These are phyloP conservation scores for Sciurus vulgaris DNA, from an alignment of 2,797 vertebrate species.

Conservation along the genomic window DNA sequence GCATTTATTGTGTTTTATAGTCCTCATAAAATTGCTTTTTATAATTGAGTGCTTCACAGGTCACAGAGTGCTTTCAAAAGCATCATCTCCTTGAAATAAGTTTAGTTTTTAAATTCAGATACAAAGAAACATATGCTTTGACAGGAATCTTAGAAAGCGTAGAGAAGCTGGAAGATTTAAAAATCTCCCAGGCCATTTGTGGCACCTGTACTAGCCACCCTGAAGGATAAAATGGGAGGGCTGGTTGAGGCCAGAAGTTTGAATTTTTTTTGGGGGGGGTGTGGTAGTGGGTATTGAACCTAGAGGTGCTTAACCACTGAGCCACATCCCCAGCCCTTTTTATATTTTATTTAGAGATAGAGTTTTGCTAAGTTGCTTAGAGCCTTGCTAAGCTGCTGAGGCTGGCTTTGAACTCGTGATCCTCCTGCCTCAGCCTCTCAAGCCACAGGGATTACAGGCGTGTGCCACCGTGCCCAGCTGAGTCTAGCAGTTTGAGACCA, in stretches of 20 bases:
- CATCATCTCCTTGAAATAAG: slow-evolving; percentile 44
- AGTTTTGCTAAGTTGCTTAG: no score
- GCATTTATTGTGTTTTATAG: neutral
- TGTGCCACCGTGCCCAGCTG: no score
- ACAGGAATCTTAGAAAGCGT: neutral
- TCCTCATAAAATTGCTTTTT: slow-evolving; percentile 41
- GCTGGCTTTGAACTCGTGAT: no score
- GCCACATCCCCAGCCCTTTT: no score
- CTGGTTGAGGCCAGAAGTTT: neutral
- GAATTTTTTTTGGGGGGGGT: neutral
- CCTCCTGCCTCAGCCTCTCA: no score
- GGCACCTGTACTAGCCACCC: no score
- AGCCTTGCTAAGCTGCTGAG: no score
- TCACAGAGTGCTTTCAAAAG: slow-evolving; percentile 46
- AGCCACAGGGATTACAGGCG: no score
- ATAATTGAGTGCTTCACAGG: neutral
- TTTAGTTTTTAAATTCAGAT: neutral
- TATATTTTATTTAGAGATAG: no score
- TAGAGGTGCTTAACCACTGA: no score
- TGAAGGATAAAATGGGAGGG: neutral
- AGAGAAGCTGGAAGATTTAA: slow-evolving; percentile 4
- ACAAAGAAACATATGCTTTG: neutral
- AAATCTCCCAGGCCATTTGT: no score
- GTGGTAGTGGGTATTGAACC: no score
- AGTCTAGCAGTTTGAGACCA: neutral